These are phyloP conservation scores for Drosophila pandora DNA, from an alignment of 1,140 invertebrate species.

Conservation along the genomic window DNA sequence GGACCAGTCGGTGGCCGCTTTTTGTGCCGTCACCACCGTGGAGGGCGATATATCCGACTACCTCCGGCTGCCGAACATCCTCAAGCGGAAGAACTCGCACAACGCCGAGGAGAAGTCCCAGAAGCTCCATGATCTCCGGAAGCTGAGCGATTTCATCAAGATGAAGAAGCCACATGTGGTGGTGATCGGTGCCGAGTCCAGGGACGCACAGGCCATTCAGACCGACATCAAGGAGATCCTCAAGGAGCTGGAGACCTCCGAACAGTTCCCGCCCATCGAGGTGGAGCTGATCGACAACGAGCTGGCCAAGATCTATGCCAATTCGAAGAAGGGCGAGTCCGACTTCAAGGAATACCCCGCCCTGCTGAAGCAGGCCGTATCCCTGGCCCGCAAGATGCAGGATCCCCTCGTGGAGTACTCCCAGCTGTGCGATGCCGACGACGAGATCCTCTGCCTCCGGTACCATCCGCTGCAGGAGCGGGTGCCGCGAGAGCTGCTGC, in stretches of 20 bases:
- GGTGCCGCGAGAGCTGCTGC: constrained; percentile 92
- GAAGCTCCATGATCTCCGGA: constrained; percentile 91
- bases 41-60: constrained; percentile 97
- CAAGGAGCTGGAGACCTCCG: constrained; percentile 90
- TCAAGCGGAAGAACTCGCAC: constrained; percentile 92
- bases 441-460: constrained; percentile 97
- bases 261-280: constrained; percentile 94
- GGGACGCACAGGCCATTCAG: constrained; percentile 93
- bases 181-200: constrained; percentile 94
- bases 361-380: constrained; percentile 95
- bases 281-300: constrained; percentile 98
- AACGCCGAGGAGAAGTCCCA: constrained; percentile 88
- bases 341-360: constrained; percentile 97
- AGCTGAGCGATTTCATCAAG: constrained; percentile 93
- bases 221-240: constrained; percentile 93
- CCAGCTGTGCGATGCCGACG: constrained; percentile 96
- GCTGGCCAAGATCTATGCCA: constrained; percentile 94
- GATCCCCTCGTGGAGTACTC: constrained; percentile 98
- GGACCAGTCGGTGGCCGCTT: constrained; percentile 93
- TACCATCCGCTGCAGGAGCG: constrained; percentile 96
- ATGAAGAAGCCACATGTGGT: constrained; percentile 97
- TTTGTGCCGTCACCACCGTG: constrained; percentile 92
- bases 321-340: constrained; percentile 93
- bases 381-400: constrained; percentile 94
- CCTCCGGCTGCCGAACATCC: constrained; percentile 92